phyloP scores from a whole-genome alignment of 2,888 invertebrate species.

The Drosophila meridionalis region DNA sequence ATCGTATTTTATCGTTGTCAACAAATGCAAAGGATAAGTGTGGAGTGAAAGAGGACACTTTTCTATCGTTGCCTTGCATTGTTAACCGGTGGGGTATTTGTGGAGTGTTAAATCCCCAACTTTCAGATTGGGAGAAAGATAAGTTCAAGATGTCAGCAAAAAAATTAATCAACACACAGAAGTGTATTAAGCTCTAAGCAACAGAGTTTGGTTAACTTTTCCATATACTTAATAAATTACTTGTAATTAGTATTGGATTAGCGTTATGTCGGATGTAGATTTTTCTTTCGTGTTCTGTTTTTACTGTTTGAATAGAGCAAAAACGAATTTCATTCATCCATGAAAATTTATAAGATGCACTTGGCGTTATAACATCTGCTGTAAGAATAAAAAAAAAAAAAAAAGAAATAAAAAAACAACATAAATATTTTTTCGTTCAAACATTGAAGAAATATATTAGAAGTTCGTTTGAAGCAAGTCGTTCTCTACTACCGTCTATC shows the following conservation, averaged over 20 bases:
- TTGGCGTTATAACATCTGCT: background rate
- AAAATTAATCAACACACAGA: background rate
- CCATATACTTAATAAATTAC: background rate
- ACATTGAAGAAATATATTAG: background rate
- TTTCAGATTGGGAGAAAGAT: slow-evolving; percentile 8
- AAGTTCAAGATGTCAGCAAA: background rate
- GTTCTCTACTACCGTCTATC: background rate
- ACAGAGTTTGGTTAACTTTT: background rate
- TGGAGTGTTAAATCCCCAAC: slow-evolving; percentile 2
- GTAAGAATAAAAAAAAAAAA: background rate
- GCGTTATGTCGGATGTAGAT: background rate
- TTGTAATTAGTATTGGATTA: background rate
- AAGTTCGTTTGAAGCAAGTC: background rate
- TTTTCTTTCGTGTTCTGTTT: background rate
- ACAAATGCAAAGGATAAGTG: slow-evolving; percentile 2
- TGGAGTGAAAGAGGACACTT: background rate
- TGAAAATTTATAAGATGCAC: background rate
- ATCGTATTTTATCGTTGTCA: slow-evolving; percentile 4
- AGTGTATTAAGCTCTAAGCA: slow-evolving; percentile 1
- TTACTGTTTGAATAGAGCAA: background rate
- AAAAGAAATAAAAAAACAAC: background rate
- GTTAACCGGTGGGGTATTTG: slow-evolving; percentile 85
- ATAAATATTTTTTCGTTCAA: background rate
- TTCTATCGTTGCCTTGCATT: slow-evolving; percentile 90
- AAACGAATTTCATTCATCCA: background rate